Evolutionary conservation across 2,113 vertebrate species (phyloP), one percentile per base, ranked within the genome.

Genomic region (Alligator mississippiensis): DNA sequence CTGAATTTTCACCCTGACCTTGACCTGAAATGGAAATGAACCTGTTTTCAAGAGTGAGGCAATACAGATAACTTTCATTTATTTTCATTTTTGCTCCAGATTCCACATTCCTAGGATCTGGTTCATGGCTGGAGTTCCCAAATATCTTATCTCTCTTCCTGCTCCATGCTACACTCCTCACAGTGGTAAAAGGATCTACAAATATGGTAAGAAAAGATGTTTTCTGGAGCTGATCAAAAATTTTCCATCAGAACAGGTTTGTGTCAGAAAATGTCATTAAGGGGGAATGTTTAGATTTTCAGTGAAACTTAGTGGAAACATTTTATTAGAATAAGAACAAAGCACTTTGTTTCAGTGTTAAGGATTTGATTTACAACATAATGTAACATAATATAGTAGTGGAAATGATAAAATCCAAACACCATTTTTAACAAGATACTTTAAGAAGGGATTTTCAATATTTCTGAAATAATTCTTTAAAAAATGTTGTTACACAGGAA

Each of bases 401-500:
- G 85, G 75, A 84, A 64, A 59, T 90, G 81, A 82, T 84, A 80
- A 95, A 89, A 59, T 47, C 85, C 25, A 88, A 95, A 83, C 0
- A n/a, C 85, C 2, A 2, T 62, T 94, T 89, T 1, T 88, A 93
- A 83, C 55, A 94, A 96, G 96, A 96, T 96, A 92, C 95, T 97
- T 97, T 94, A 85, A 96, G 89, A 95, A 95, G 87, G 47, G 83
- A 61, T 94, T 95, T 95, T 90, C 72, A 83, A 93, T 94, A 94
- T 96, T 97, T 97, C 94, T 82, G 47, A 47, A 88, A 91, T 92
- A 90, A 83, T 72, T 88, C 85, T 25, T 92, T 72, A 91, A 93
- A 95, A 47, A 97, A 95, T 94, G 95, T 95, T 94, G 90, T 96
- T 96, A 96, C 92, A 38, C 75, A 95, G 96, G 95, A 93, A 94